phyloP scores from a whole-genome alignment of 2,888 invertebrate genomes.

The Reticulitermes lucifugus region DNA sequence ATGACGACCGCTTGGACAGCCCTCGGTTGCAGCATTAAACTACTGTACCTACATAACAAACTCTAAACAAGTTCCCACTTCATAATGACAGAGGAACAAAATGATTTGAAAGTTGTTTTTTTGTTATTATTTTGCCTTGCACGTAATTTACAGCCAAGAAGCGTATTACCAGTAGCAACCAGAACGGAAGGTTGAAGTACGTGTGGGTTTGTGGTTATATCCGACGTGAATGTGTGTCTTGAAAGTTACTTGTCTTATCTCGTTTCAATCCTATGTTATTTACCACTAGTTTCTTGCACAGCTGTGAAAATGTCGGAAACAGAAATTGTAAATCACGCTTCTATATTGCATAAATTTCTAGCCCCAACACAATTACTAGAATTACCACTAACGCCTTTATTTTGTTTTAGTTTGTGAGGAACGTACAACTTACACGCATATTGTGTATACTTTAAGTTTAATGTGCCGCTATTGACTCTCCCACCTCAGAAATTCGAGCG shows the following conservation, averaged over 20 bases:
- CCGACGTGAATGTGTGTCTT: conserved; percentile 17
- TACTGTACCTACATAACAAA: conserved; percentile 11
- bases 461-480: too few relatives aligned
- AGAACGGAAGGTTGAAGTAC: conserved; percentile 40
- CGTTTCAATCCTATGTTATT: background rate
- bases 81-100: conserved; percentile 34
- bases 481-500: too few relatives aligned
- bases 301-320: background rate
- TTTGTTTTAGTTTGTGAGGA: too few relatives aligned
- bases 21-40: conserved; percentile 5
- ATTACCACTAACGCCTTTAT: too few relatives aligned
- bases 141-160: conserved; percentile 31
- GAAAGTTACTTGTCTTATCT: background rate
- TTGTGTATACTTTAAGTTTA: too few relatives aligned
- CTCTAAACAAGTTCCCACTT: background rate
- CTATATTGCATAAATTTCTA: too few relatives aligned
- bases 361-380: too few relatives aligned
- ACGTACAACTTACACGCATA: too few relatives aligned
- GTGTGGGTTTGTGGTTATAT: conserved; percentile 43
- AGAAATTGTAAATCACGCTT: background rate
- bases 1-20: background rate
- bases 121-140: conserved; percentile 1
- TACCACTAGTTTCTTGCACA: background rate
- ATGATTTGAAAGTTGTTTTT: conserved; percentile 15
- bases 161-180: conserved; percentile 36